phyloP scores from a whole-genome alignment of 2,797 vertebrate genomes.

The Carcharodon carcharias region DNA sequence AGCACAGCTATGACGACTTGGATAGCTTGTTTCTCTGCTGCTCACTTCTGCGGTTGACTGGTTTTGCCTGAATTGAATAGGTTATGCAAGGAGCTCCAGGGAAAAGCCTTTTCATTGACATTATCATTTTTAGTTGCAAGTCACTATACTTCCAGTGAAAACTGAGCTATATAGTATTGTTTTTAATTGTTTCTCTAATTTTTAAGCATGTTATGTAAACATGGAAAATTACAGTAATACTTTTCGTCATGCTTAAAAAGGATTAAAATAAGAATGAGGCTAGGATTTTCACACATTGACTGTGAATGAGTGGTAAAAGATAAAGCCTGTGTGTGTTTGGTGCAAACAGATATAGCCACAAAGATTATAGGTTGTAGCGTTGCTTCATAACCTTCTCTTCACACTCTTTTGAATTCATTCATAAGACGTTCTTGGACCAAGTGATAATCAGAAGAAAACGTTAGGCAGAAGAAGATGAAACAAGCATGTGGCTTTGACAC shows the following conservation, averaged over 20 bases:
- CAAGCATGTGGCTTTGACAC: neutral
- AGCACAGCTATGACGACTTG: neutral
- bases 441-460: neutral
- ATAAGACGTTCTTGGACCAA: neutral
- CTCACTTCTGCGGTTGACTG: neutral
- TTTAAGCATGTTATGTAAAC: constrained; percentile 11
- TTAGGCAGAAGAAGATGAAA: neutral
- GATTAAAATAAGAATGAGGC: neutral
- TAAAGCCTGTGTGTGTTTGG: neutral
- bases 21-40: neutral
- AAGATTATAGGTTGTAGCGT: neutral
- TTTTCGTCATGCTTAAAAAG: neutral
- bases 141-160: neutral
- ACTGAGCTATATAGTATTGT: neutral
- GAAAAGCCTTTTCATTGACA: neutral
- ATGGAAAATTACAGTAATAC: neutral
- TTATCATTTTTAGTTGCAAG: neutral
- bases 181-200: neutral
- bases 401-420: constrained; percentile 14
- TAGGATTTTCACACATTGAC: neutral
- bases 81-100: neutral
- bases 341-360: neutral
- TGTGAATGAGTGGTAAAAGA: neutral
- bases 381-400: neutral
- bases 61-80: neutral